A percentile compares a stretch with the other conserved stretches of the same genome.
Evolutionary conservation across 2,888 invertebrate genomes (phyloP).

Genomic region (Myopa tessellatipennis): DNA sequence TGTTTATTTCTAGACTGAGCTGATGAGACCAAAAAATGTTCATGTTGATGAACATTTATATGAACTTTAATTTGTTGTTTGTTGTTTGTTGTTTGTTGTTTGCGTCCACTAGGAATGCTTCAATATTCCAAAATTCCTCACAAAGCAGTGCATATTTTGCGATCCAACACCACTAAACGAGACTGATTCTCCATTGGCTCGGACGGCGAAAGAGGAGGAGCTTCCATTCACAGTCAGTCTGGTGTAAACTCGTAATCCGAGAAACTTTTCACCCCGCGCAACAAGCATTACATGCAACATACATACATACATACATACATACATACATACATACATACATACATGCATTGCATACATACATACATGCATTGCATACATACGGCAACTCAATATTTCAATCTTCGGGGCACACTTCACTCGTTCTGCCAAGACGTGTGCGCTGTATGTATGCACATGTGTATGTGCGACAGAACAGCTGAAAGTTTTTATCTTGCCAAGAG

Average conservation of each 20-base stretch:
- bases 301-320: background rate
- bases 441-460: background rate
- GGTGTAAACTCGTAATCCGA: background rate
- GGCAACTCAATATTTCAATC: constrained; percentile 1
- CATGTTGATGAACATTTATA: too few species aligned
- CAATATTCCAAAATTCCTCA: too few species aligned
- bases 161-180: background rate
- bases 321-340: too few species aligned
- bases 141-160: too few species aligned
- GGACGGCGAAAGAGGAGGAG: background rate
- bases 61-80: too few species aligned
- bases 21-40: too few species aligned
- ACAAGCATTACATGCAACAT: background rate
- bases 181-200: constrained; percentile 6
- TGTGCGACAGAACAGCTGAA: constrained; percentile 24
- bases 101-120: too few species aligned
- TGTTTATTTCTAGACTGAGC: too few species aligned
- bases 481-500: constrained; percentile 12
- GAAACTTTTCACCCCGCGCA: background rate
- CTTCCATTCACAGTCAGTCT: too few species aligned
- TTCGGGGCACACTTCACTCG: background rate
- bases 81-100: too few species aligned
- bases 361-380: too few species aligned
- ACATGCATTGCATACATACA: too few species aligned
- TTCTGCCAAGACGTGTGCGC: background rate